Conservation (phyloP, 2,113 vertebrate species). For the Sporophila hypoxantha region DNA sequence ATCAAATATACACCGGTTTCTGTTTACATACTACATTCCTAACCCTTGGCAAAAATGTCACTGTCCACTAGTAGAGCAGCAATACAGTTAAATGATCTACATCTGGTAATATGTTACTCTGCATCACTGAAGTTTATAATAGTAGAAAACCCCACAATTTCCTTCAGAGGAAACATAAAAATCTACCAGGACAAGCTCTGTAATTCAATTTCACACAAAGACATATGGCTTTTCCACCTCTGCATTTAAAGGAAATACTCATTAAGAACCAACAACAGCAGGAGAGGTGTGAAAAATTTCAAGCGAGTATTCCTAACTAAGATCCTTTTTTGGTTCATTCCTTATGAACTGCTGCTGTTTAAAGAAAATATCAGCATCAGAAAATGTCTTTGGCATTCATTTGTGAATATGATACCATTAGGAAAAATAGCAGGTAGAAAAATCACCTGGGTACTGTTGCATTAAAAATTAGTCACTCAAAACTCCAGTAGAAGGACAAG, state of each 20-base stretch:
- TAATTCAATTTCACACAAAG: not conserved
- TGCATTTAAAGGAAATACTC: not conserved
- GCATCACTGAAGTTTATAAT: not conserved
- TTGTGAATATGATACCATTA: not conserved
- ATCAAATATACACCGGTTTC: not conserved
- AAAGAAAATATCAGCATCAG: not conserved
- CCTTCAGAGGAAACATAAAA: not conserved
- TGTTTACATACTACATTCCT: not conserved
- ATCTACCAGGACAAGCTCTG: not conserved
- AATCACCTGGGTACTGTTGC: not conserved
- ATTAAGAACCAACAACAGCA: not conserved
- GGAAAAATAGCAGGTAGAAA: not conserved
- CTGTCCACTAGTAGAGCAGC: too few species aligned
- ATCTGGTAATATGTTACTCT: not conserved
- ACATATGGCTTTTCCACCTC: not conserved
- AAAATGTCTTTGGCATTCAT: not conserved
- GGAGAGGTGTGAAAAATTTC: not conserved
- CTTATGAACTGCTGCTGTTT: not conserved
- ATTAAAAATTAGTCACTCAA: not conserved
- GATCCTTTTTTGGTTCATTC: not conserved
- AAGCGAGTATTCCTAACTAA: not conserved
- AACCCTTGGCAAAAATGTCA: not conserved
- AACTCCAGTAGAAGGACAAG: not conserved
- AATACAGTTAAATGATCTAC: not conserved
- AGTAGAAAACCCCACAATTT: not conserved